These are phyloP conservation scores for Anoncus sp. DNA, from an alignment of 2,888 invertebrate genomes.

Conservation along the genomic window DNA sequence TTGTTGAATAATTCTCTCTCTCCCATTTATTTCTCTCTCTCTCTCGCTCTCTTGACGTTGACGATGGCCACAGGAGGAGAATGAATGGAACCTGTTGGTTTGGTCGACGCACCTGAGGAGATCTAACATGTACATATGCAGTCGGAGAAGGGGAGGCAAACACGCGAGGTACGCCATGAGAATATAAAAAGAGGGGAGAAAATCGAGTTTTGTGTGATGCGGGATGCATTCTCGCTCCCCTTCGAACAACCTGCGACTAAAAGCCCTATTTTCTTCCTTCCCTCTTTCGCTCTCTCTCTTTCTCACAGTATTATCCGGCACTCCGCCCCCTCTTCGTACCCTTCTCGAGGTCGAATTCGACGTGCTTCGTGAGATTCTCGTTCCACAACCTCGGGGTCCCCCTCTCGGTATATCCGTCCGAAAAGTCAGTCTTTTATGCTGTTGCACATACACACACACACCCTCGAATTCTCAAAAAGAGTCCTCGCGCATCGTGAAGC, in stretches of 20 bases:
- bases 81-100: constrained; percentile 74
- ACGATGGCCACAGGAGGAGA: constrained; percentile 51
- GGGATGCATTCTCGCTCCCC: constrained; percentile 30
- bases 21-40: no score
- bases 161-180: constrained; percentile 23
- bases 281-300: constrained; percentile 33
- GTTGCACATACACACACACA: neutral
- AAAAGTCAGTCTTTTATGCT: constrained; percentile 35
- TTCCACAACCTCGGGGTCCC: no score
- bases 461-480: neutral
- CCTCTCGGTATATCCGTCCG: neutral
- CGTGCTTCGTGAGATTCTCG: constrained; percentile 33
- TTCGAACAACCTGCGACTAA: constrained; percentile 42
- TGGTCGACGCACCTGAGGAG: constrained; percentile 69
- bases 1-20: no score
- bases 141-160: constrained; percentile 9
- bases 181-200: constrained; percentile 34
- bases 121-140: constrained; percentile 25
- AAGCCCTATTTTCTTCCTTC: constrained; percentile 3
- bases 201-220: constrained; percentile 57
- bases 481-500: neutral
- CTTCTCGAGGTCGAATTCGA: constrained; percentile 49
- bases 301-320: no score
- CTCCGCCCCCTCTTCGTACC: no score
- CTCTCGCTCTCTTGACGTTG: neutral